phyloP scores from a whole-genome alignment of 2,113 vertebrate species.

The Xiphorhynchus elegans region DNA sequence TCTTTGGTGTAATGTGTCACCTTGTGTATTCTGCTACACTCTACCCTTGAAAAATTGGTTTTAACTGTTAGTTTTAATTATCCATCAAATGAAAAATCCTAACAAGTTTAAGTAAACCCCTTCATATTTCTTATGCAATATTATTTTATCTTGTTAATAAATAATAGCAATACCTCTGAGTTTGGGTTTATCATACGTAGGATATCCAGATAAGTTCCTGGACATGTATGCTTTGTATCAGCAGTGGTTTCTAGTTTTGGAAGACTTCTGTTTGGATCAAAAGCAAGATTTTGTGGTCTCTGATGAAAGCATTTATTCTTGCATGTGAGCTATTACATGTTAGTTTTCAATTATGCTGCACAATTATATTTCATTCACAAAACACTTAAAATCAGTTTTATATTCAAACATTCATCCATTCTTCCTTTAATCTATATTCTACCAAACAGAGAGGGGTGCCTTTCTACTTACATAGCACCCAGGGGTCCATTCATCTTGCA shows the following conservation, averaged over 20 bases:
- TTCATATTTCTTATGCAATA: neutral
- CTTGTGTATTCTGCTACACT: neutral
- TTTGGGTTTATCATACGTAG: neutral
- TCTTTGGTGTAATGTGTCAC: neutral
- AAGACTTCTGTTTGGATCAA: neutral
- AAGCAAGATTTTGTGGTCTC: neutral
- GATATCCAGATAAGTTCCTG: neutral
- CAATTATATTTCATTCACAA: neutral
- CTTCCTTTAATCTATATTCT: neutral
- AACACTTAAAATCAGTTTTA: neutral
- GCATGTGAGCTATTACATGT: neutral
- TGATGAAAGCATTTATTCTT: neutral
- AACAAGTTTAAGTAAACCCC: neutral
- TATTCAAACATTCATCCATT: neutral
- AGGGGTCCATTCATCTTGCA: neutral
- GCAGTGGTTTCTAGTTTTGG: neutral
- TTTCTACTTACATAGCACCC: neutral
- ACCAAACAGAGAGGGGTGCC: neutral
- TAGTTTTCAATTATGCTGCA: neutral
- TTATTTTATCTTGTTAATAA: neutral
- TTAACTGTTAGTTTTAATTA: neutral
- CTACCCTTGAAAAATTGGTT: neutral
- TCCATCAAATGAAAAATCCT: neutral
- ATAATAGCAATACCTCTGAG: neutral
- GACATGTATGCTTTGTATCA: neutral